Evolutionary conservation across 2,888 invertebrate species (phyloP), one percentile per base, ranked within the genome.

Genomic region (Platycheirus rosarum): DNA sequence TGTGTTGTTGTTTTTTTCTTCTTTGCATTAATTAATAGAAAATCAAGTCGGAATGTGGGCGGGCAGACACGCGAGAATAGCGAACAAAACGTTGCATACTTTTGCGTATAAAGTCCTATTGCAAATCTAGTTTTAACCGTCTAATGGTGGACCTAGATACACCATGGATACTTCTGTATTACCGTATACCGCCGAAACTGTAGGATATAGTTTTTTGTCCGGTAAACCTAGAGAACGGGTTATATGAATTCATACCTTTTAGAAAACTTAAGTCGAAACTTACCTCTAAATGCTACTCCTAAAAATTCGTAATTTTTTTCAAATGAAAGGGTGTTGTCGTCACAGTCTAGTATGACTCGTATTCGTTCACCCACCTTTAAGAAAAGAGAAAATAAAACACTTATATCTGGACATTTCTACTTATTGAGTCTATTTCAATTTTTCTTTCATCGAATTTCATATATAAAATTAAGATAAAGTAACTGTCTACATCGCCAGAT

Each of bases 141-240:
- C 98, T 88, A 97, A 91, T n/a, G 99, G 98, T 85, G 96, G 95
- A 85, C 99, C 99, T 87, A 98, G 92, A 91, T 99, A 99, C 46
- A 98, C 97, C 98, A 99, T 98, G 37, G 98, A 98, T 42, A 99
- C 98, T 93, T 99, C 98, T 53, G 98, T 99, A 90, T 99, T 99
- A 78, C 99, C 99, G 92, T 99, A 99, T 9, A 99, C 99, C 77
- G 98, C 98, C 55, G 98, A 98, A 63, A 98, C 97, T 78, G 98
- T 96, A 78, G 99, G 98, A 91, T 95, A 99, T 65, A 99, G 92
- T 90, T 95, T 95, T 89, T 97, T 97, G 88, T 96, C 96, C 69
- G 98, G 98, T 90, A 98, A 93, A 86, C 97, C 96, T 96, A 90
- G 2, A 86, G 85, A 23, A 8, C 8, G n/a, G n/a, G n/a, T n/a